phyloP scores from a whole-genome alignment of 2,797 vertebrate species.

The Allobates femoralis region DNA sequence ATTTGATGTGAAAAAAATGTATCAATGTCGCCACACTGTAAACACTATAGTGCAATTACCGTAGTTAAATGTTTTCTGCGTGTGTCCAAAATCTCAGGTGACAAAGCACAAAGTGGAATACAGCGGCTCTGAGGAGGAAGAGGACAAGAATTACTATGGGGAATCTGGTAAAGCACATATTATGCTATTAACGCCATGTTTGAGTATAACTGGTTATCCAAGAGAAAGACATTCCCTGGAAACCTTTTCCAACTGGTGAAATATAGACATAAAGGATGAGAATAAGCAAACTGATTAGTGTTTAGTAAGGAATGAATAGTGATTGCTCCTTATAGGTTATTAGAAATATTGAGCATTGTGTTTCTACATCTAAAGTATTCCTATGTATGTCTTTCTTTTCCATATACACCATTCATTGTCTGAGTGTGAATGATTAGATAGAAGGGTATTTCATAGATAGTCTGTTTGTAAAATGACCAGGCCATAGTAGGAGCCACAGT shows the following conservation, averaged over 20 bases:
- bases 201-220: neutral
- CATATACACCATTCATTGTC: neutral
- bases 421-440: neutral
- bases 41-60: neutral
- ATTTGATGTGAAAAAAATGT: neutral
- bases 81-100: neutral
- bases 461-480: neutral
- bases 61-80: neutral
- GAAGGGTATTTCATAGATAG: neutral
- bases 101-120: conserved; percentile 11
- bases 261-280: neutral
- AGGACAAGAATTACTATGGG: conserved; percentile 41
- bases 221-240: neutral
- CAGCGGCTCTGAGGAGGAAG: conserved; percentile 35
- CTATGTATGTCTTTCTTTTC: neutral
- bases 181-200: neutral
- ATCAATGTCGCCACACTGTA: neutral
- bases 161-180: conserved; percentile 55
- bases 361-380: too few species aligned
- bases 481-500: neutral
- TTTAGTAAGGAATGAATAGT: neutral
- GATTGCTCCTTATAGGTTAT: neutral
- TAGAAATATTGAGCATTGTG: too few species aligned
- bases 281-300: neutral
- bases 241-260: neutral